Evolutionary conservation across 2,888 invertebrate genomes (phyloP), one percentile per base, ranked within the genome.

Genomic region (Noctua janthe): DNA sequence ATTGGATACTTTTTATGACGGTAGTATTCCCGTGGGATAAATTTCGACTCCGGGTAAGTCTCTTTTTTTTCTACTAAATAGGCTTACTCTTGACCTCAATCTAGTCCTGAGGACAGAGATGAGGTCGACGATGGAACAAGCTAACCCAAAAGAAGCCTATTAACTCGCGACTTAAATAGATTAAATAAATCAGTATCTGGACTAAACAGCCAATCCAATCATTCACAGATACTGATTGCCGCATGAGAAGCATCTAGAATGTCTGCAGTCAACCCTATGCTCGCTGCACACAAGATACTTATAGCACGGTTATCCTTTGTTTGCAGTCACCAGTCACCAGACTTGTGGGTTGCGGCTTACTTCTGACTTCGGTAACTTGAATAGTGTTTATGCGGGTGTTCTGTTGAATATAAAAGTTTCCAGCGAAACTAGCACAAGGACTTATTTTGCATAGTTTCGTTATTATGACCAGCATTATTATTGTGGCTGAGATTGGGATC

Each of bases 351-450:
- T 86, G 67, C 20, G 73, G 79, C 74, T 82, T 70, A 80, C 80
- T 83, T 71, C 66, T 49, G 71, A 71, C 78, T 77, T 78, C 39
- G 62, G 73, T 71, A 75, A 77, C 74, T 76, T 74, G 76, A 78
- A 80, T 84, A 77, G 77, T 17, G 29, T 84, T 70, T 74, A 85
- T 85, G 78, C 85, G 78, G 79, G 80, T 74, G 70, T 79, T 80
- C 47, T 74, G 71, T 67, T 71, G 39, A 66, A 79, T 77, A 78
- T 76, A 84, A 78, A 78, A 76, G 29, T 67, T 73, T 54, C 59
- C 43, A 74, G 66, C 74, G 4, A 77, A 83, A 85, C 74, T 81
- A 66, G 87, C 59, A 39, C 86, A 88, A 88, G 87, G 86, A 86
- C 72, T 80, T 82, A 64, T 76, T 84, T 79, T 77, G 79, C 75